Percentiles rank a stretch among this genome's conserved stretches.
Evolutionary conservation across 1,140 invertebrate genomes (phyloP).

Genomic region (Belonocnema kinseyi): DNA sequence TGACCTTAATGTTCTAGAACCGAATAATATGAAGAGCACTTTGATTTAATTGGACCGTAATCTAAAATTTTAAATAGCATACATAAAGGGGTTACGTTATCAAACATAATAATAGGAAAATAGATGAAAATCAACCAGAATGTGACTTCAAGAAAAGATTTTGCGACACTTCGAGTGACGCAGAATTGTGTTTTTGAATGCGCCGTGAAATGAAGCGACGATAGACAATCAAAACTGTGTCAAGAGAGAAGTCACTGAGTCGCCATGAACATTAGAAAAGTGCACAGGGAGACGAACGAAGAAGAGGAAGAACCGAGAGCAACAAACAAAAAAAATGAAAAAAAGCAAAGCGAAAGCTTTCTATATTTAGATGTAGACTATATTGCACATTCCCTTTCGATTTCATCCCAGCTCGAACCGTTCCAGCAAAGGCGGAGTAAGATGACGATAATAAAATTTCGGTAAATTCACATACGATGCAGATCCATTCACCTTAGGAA

Average conservation of each 20-base stretch:
- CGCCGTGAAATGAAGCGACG: neutral
- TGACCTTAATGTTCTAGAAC: neutral
- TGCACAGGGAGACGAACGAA: neutral
- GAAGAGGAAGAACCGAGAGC: neutral
- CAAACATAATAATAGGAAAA: no score
- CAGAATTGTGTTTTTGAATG: no score
- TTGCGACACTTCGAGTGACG: no score
- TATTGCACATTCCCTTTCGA: neutral
- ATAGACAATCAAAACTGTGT: neutral
- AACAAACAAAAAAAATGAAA: neutral
- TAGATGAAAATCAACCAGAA: no score
- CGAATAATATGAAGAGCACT: no score
- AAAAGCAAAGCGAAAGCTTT: slow-evolving; percentile 10
- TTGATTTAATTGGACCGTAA: no score
- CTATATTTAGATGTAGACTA: slow-evolving; percentile 21
- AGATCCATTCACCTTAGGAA: neutral
- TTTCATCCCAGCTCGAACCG: neutral
- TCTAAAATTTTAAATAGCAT: no score
- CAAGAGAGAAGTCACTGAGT: neutral
- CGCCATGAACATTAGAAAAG: neutral
- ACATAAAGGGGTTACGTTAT: no score
- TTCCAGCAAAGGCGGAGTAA: neutral
- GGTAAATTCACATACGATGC: neutral
- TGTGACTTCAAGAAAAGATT: no score
- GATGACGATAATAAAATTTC: slow-evolving; percentile 12